Evolutionary conservation across 2,888 invertebrate genomes (phyloP), one percentile per base, ranked within the genome.

Genomic region (Agapostemon virescens): DNA sequence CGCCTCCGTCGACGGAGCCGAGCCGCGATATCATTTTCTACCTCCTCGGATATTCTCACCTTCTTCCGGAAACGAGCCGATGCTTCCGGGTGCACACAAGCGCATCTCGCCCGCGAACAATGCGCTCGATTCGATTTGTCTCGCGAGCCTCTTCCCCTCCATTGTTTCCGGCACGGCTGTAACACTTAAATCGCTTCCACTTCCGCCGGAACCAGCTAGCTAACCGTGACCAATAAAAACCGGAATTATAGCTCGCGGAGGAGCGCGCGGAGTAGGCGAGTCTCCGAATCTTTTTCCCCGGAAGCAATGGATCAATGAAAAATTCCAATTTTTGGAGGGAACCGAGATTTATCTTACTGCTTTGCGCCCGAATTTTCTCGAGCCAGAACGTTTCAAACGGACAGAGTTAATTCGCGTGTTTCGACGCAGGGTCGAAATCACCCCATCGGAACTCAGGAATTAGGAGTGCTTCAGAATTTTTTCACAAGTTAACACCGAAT

Each of bases 161-260:
- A 33, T 77, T 69, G 82, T 84, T 89, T 89, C 89, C 89, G 87
- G 85, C 75, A 81, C 78, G 73, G 75, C 36, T 82, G 80, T 81
- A 79, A 82, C 83, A 78, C 81, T 88, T 84, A 86, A 88, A 86
- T 86, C 82, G 74, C 80, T 84, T 86, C 86, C 82, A 88, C 87
- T 88, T 89, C 89, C 89, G 89, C 82, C 87, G 88, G 88, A 89
- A 87, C 84, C 45, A 63, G 70, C 76, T 77, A 84, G 83, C 87
- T 77, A 84, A 86, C 81, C 82, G 81, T 86, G 69, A 87, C 84
- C 79, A 82, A 83, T 74, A 67, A 70, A 69, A 78, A 68, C 68
- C 49, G 42, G 79, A 77, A 69, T 75, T 71, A 42, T 45, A 68
- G 17, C 6, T 55, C 30, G 26, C 55, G 55, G 17, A n/a, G n/a